These are phyloP conservation scores for Chrysomallon squamiferum DNA, from an alignment of 1,140 invertebrate species.

Conservation along the genomic window DNA sequence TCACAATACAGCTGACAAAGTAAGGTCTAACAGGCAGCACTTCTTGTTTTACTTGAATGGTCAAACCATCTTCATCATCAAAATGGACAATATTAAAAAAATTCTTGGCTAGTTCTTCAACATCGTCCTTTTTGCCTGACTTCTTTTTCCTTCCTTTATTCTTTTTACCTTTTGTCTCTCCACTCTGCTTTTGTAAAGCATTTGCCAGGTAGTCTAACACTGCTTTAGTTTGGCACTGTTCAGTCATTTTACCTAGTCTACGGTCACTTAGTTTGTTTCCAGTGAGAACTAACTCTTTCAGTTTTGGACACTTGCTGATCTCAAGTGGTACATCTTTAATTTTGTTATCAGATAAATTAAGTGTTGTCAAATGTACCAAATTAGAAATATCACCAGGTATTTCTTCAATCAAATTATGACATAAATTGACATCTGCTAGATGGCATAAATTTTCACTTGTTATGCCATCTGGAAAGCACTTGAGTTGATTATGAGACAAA, in stretches of 20 bases:
- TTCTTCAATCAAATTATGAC: constrained; percentile 72
- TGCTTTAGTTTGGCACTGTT: constrained; percentile 57
- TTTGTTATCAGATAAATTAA: constrained; percentile 76
- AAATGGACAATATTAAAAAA: constrained; percentile 68
- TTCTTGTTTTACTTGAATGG: constrained; percentile 68
- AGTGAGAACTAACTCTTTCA: constrained; percentile 74
- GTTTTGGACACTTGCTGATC: constrained; percentile 71
- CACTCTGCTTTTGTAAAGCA: constrained; percentile 62
- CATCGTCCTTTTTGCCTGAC: constrained; percentile 29
- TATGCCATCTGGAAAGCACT: constrained; percentile 70
- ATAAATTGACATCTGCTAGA: constrained; percentile 74
- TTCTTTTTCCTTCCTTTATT: constrained; percentile 46
- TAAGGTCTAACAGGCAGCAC: constrained; percentile 72
- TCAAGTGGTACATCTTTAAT: constrained; percentile 72
- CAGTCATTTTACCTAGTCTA: constrained; percentile 73
- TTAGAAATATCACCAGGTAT: constrained; percentile 70
- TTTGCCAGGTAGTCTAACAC: constrained; percentile 54
- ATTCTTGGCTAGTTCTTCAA: constrained; percentile 44
- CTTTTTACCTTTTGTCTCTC: constrained; percentile 45
- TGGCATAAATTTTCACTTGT: constrained; percentile 70
- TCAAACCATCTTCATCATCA: constrained; percentile 64
- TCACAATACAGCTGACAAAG: constrained; percentile 77
- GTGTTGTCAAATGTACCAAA: constrained; percentile 72
- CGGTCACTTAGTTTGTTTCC: constrained; percentile 77
- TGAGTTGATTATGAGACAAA: constrained; percentile 74